Evolutionary conservation across 2,797 vertebrate species (phyloP).

Genomic region (Falco berigora): DNA sequence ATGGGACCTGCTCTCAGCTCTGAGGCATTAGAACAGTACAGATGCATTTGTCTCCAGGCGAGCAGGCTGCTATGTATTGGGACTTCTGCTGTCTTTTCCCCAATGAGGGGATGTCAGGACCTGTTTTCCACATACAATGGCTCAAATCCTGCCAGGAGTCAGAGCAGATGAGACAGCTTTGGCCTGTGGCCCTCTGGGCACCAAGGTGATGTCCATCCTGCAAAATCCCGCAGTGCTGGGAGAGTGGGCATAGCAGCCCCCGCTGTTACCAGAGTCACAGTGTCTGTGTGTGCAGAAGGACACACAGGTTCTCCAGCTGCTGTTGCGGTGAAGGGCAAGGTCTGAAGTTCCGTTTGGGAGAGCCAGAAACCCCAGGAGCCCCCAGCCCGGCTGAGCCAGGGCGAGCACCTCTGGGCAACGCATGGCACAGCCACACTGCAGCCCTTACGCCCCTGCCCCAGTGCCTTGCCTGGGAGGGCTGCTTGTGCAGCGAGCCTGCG

Average conservation of each 20-base stretch:
- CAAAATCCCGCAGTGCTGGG: not conserved
- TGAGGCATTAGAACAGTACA: not conserved
- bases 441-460: not conserved
- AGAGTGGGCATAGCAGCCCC: not conserved
- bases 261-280: accelerated
- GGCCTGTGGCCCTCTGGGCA: not conserved
- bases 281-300: not conserved
- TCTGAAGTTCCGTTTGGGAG: not conserved
- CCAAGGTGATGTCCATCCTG: not conserved
- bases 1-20: not conserved
- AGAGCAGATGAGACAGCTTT: not conserved
- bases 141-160: not conserved
- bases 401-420: accelerated
- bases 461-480: not conserved
- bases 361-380: not conserved
- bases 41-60: not conserved
- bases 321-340: not conserved
- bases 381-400: not conserved
- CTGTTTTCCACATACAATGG: not conserved
- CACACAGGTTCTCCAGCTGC: accelerated
- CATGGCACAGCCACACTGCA: not conserved
- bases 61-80: not conserved
- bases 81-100: not conserved
- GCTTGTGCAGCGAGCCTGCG: accelerated
- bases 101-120: not conserved